phyloP scores from a whole-genome alignment of 2,797 vertebrate genomes.

The Chromobotia macracanthus region DNA sequence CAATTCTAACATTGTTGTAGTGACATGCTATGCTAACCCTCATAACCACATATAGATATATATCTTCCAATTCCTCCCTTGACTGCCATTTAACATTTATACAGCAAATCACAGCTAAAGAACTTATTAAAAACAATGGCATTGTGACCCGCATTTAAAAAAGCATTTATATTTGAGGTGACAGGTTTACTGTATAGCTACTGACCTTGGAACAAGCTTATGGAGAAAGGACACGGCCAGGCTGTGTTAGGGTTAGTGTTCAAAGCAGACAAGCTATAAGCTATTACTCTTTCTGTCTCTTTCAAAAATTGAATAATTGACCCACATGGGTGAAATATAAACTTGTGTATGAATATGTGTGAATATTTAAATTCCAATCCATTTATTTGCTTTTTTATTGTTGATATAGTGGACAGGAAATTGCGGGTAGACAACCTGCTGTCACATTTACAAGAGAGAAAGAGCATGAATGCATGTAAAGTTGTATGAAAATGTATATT shows the following conservation, averaged over 20 bases:
- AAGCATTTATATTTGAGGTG: constrained; percentile 36
- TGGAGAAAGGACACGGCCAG: neutral
- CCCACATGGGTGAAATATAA: no score
- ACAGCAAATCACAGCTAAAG: constrained; percentile 35
- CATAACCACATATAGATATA: constrained; percentile 8
- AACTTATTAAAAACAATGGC: constrained; percentile 26
- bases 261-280: constrained; percentile 1
- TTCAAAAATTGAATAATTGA: no score
- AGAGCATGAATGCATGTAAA: no score
- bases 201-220: constrained; percentile 36
- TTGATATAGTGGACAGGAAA: no score
- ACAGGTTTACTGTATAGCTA: constrained; percentile 24
- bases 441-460: no score
- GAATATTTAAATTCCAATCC: no score
- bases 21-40: constrained; percentile 3
- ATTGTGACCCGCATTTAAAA: constrained; percentile 23
- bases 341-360: no score
- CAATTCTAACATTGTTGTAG: neutral
- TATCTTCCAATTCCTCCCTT: neutral
- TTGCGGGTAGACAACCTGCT: no score
- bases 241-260: neutral
- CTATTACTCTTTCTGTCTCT: neutral
- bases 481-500: no score
- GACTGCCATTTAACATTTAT: constrained; percentile 27
- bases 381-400: no score